Percentiles rank a stretch among this genome's conserved stretches.
These are phyloP conservation scores for Archocentrus centrarchus DNA, from an alignment of 2,113 vertebrate genomes.

Conservation along the genomic window DNA sequence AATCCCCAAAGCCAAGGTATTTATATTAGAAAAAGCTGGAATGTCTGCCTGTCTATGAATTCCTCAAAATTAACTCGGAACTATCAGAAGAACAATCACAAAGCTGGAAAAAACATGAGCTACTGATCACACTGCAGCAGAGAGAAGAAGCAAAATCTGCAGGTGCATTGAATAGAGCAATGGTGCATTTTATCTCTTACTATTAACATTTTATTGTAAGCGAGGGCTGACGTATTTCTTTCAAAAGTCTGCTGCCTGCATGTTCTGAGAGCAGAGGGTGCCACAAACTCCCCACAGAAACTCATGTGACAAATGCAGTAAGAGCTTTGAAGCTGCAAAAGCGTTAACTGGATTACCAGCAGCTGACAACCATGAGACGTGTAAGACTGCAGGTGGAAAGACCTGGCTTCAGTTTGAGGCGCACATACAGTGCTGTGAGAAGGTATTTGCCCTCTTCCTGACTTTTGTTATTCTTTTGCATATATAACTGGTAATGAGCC, in stretches of 20 bases:
- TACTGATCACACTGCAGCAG: not conserved
- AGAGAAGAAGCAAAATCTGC: not conserved
- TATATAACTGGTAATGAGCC: not conserved
- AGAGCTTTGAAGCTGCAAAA: slow-evolving; percentile 36
- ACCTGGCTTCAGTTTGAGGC: not conserved
- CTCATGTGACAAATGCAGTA: slow-evolving; percentile 42
- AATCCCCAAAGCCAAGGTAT: too few relatives aligned
- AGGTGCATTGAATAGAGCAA: not conserved
- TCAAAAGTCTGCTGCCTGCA: not conserved
- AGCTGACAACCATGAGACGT: slow-evolving; percentile 11
- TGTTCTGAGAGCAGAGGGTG: not conserved
- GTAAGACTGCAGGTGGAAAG: slow-evolving; percentile 36
- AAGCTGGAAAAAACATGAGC: not conserved
- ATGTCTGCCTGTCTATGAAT: not conserved
- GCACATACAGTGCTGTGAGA: not conserved
- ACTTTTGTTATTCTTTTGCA: not conserved
- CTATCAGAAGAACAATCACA: not conserved
- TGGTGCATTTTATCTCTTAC: not conserved
- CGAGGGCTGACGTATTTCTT: not conserved
- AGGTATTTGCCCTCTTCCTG: not conserved
- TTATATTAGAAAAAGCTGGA: not conserved
- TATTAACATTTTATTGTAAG: not conserved
- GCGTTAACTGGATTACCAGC: slow-evolving; percentile 41
- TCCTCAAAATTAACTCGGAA: not conserved
- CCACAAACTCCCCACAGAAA: not conserved